A percentile compares a stretch with the other conserved stretches of the same genome.
phyloP scores from a whole-genome alignment of 2,797 vertebrate species.

The Podargus strigoides region DNA sequence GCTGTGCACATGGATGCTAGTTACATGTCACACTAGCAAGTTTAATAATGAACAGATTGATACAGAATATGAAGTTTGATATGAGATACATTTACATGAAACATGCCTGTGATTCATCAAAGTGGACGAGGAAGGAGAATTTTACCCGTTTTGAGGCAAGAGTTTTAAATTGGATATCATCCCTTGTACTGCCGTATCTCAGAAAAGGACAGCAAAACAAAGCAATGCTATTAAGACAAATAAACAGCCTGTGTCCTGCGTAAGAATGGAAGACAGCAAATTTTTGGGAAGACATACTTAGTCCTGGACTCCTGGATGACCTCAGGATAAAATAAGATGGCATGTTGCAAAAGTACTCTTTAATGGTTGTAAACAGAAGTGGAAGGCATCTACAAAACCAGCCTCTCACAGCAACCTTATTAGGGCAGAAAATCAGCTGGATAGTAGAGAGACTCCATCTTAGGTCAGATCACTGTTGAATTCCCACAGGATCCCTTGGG shows the following conservation, averaged over 20 bases:
- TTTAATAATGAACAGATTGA: not conserved
- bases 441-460: not conserved
- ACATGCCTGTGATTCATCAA: not conserved
- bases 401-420: not conserved
- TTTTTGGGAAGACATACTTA: not conserved
- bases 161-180: not conserved
- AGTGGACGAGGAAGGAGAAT: not conserved
- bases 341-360: not conserved
- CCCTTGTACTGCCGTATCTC: not conserved
- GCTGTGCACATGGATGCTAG: not conserved
- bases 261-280: not conserved
- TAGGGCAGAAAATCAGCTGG: not conserved
- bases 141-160: not conserved
- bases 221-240: not conserved
- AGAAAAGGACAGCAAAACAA: not conserved
- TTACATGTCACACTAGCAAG: not conserved
- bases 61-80: not conserved
- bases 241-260: not conserved
- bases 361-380: not conserved
- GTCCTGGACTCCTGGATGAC: not conserved
- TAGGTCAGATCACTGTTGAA: not conserved
- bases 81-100: not conserved
- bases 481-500: not conserved
- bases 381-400: not conserved
- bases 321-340: not conserved